Evolutionary conservation across 2,888 invertebrate genomes (phyloP), one percentile per base, ranked within the genome.

Genomic region (Dinocampus coccinellae): DNA sequence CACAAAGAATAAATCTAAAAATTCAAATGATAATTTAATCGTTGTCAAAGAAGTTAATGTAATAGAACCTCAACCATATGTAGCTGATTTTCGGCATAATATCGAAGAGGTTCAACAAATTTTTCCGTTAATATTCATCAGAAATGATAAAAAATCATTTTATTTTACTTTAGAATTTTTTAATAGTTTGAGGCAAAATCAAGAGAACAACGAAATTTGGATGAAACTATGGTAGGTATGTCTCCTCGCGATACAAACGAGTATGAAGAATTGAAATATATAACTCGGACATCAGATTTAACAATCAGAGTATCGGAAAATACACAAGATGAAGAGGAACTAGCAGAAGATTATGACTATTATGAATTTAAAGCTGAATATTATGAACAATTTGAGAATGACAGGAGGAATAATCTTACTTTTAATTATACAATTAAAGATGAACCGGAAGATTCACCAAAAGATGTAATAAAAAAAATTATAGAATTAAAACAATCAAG

Each of bases 321-420:
- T 24, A 60, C 64, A 64, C 16, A 20, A 26, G 33, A 55, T n/a
- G 29, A 29, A 47, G 69, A 60, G 39, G 63, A 69, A n/a, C 7
- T 2, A 4, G 82, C 83, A 58, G 75, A 82, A 34, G 72, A 78
- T 73, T 89, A 89, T 72, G 85, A 89, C 79, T 90, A 89, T 69
- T 81, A 88, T 13, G 80, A 80, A 57, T 85, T 90, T 53, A 82
- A 88, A 72, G 80, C 83, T 7, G 90, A 90, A 77, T 91, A 91
- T 75, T 82, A 88, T 36, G 83, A 84, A n/a, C 84, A 88, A 69
- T 77, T 89, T 6, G 77, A 83, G 55, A 77, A 83, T 34, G 82
- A 84, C 60, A 81, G 83, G 60, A 80, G 78, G 34, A 82, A 80
- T 6, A 88, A 88, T 52, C 78, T 87, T 39, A 88, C 87, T 2